Evolutionary conservation across 2,113 vertebrate species (phyloP).

Genomic region (Alexandromys fortis): DNA sequence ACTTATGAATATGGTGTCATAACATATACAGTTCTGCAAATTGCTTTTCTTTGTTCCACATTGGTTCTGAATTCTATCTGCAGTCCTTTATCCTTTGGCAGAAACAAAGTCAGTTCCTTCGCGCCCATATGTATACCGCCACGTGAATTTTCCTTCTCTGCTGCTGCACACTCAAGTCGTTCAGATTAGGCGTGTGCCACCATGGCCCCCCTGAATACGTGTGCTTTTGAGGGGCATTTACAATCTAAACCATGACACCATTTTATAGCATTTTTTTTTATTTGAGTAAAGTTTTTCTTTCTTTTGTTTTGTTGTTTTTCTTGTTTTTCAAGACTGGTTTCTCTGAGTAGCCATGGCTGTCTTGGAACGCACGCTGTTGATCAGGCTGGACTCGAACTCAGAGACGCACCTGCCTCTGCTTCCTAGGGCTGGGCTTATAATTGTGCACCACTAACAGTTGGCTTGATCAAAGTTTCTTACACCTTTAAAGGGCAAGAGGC

Average conservation of each 20-base stretch:
- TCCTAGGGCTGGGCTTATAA: neutral
- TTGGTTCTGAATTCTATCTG: neutral
- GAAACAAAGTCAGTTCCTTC: neutral
- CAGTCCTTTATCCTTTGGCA: neutral
- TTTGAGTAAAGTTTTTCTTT: neutral
- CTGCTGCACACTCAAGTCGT: neutral
- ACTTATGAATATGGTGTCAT: neutral
- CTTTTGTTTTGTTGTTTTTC: neutral
- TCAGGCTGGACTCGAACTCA: neutral
- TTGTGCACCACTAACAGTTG: neutral
- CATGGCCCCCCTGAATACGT: neutral
- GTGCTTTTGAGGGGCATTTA: neutral
- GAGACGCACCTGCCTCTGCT: neutral
- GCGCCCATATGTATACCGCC: neutral
- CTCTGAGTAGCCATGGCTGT: neutral
- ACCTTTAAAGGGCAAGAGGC: neutral
- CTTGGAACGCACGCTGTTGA: neutral
- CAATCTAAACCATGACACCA: neutral
- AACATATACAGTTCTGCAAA: neutral
- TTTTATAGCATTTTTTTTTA: constrained; percentile 1
- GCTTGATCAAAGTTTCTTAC: neutral
- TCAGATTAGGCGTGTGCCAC: neutral
- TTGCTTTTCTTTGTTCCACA: neutral
- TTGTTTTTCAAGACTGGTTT: too few species aligned
- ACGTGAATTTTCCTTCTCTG: neutral